Evolutionary conservation across 2,797 vertebrate genomes (phyloP).

Genomic region (Amblyraja radiata): DNA sequence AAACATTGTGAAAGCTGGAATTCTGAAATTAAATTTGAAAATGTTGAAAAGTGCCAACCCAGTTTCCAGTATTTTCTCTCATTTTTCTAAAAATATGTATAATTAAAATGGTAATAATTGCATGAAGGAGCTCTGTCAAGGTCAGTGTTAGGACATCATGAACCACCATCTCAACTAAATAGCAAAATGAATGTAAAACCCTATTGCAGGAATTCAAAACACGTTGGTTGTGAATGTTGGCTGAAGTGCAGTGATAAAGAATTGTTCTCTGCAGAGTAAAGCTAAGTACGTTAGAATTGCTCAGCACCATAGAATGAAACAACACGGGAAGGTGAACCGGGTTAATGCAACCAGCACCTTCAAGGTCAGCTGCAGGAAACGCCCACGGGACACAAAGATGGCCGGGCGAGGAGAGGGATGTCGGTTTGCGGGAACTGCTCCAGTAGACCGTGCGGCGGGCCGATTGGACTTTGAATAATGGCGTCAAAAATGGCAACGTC

Average conservation of each 20-base stretch:
- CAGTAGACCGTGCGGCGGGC: too few species aligned
- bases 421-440: too few species aligned
- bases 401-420: too few species aligned
- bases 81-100: not conserved
- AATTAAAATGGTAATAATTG: not conserved
- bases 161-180: not conserved
- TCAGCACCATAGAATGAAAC: not conserved
- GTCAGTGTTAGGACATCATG: not conserved
- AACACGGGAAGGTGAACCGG: not conserved
- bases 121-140: not conserved
- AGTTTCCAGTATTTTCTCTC: too few species aligned
- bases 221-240: not conserved
- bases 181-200: not conserved
- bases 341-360: too few species aligned
- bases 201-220: constrained; percentile 26
- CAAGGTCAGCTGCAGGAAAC: too few species aligned
- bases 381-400: too few species aligned
- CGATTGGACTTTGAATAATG: too few species aligned
- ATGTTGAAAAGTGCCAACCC: too few species aligned
- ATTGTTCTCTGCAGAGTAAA: not conserved
- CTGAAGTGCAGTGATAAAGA: not conserved
- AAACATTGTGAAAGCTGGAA: not conserved
- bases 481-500: too few species aligned
- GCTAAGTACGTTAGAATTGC: not conserved
- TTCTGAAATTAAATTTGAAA: too few species aligned